A percentile compares a stretch with the other conserved stretches of the same genome.
These are phyloP conservation scores for Eudemis profundana DNA, from an alignment of 2,888 invertebrate genomes.

Conservation along the genomic window DNA sequence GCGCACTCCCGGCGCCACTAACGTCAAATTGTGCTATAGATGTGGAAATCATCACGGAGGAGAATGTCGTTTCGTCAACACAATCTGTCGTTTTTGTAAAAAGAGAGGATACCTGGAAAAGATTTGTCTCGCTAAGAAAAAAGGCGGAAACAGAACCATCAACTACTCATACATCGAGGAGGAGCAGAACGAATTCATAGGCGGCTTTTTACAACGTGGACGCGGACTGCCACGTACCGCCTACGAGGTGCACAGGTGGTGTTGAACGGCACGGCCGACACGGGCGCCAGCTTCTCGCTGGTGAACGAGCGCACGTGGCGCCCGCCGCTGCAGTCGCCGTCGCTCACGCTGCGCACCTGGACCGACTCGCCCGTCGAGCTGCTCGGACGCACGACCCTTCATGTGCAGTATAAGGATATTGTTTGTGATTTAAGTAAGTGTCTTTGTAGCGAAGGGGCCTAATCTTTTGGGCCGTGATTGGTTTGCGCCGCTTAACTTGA, in stretches of 20 bases:
- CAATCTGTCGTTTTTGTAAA: background rate
- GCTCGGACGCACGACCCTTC: conserved; percentile 42
- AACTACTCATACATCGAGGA: background rate
- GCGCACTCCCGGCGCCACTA: too few species aligned
- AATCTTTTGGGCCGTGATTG: conserved; percentile 47
- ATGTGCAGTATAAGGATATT: conserved; percentile 38
- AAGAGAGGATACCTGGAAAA: conserved; percentile 10
- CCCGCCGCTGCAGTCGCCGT: conserved; percentile 24
- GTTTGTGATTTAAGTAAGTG: conserved; percentile 23
- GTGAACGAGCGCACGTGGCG: too few species aligned
- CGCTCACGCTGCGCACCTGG: conserved; percentile 45
- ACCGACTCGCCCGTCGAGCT: conserved; percentile 45
- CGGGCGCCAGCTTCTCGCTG: conserved; percentile 30
- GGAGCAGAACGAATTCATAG: background rate
- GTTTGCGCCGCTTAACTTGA: conserved; percentile 41
- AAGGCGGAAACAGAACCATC: background rate
- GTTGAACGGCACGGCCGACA: conserved; percentile 30
- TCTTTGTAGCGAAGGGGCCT: conserved; percentile 43
- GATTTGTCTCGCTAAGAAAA: background rate
- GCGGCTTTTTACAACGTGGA: conserved; percentile 3
- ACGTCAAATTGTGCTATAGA: too few species aligned
- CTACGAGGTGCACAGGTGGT: conserved; percentile 34
- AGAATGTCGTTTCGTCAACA: background rate
- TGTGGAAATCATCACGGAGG: conserved; percentile 3
- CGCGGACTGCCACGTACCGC: background rate